A percentile compares a stretch with the other conserved stretches of the same genome.
Evolutionary conservation across 2,888 invertebrate genomes (phyloP).

Genomic region (Microdon myrmicae): DNA sequence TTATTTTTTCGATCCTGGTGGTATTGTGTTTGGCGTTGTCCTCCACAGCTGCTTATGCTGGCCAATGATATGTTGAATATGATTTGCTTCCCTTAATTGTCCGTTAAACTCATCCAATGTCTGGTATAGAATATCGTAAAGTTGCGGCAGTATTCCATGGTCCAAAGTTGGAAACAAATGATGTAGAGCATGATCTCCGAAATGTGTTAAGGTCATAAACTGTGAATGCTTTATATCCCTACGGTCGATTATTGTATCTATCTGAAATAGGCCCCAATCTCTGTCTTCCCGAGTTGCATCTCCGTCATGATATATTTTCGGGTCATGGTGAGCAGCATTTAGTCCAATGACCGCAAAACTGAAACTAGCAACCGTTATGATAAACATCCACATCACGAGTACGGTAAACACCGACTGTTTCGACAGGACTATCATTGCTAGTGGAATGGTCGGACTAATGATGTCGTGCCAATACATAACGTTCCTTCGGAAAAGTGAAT

Average conservation of each 20-base stretch:
- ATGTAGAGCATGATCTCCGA: conserved; percentile 82
- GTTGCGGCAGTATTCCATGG: conserved; percentile 75
- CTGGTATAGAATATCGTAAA: conserved; percentile 70
- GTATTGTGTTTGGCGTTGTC: conserved; percentile 64
- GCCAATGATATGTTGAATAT: conserved; percentile 74
- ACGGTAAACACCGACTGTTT: conserved; percentile 56
- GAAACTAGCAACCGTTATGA: conserved; percentile 71
- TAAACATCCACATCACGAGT: conserved; percentile 69
- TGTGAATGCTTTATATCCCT: conserved; percentile 74
- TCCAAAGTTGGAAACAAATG: conserved; percentile 85
- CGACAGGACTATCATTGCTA: conserved; percentile 65
- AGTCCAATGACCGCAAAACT: conserved; percentile 74
- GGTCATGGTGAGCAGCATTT: conserved; percentile 84
- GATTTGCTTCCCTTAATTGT: conserved; percentile 67
- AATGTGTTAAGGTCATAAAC: conserved; percentile 76
- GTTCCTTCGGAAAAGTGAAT: conserved; percentile 58
- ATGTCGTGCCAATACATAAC: conserved; percentile 66
- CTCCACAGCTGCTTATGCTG: conserved; percentile 73
- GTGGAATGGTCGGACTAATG: conserved; percentile 65
- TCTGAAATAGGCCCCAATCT: conserved; percentile 83
- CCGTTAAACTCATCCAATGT: conserved; percentile 64
- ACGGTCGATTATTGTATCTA: conserved; percentile 80
- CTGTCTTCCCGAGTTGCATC: conserved; percentile 70
- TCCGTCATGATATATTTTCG: conserved; percentile 81
- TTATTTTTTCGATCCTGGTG: conserved; percentile 57